Evolutionary conservation across 2,797 vertebrate species (phyloP).

Genomic region (Tragelaphus oryx): DNA sequence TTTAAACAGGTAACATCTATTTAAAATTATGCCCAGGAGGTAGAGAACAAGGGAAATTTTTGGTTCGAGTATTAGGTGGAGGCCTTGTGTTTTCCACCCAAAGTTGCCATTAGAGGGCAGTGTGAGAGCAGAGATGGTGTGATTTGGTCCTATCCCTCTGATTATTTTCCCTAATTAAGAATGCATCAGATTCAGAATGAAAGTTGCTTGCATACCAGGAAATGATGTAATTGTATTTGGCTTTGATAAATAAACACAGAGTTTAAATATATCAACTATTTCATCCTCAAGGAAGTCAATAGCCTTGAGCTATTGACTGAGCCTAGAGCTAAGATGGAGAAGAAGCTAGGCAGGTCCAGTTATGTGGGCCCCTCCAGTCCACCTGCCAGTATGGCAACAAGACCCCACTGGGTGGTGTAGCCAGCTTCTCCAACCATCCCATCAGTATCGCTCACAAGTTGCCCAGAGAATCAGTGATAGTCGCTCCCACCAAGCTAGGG

Average conservation of each 20-base stretch:
- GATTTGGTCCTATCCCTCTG: not conserved
- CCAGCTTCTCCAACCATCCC: not conserved
- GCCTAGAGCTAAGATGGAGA: not conserved
- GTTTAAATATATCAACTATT: not conserved
- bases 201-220: not conserved
- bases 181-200: not conserved
- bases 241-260: not conserved
- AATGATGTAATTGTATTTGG: not conserved
- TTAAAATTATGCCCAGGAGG: not conserved
- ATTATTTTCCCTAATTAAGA: conserved; percentile 8
- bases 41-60: not conserved
- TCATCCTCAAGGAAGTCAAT: not conserved
- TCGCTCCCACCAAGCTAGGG: not conserved
- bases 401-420: not conserved
- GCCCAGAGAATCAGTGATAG: not conserved
- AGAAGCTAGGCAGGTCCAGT: not conserved
- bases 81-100: not conserved
- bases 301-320: too few relatives aligned
- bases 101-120: conserved; percentile 74
- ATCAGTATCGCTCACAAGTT: not conserved
- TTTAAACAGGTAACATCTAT: not conserved
- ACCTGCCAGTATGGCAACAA: not conserved
- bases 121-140: conserved; percentile 49
- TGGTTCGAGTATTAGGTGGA: not conserved
- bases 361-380: not conserved